Evolutionary conservation across 2,113 vertebrate species (phyloP), one percentile per base, ranked within the genome.

Genomic region (Mormyrus lacerda): DNA sequence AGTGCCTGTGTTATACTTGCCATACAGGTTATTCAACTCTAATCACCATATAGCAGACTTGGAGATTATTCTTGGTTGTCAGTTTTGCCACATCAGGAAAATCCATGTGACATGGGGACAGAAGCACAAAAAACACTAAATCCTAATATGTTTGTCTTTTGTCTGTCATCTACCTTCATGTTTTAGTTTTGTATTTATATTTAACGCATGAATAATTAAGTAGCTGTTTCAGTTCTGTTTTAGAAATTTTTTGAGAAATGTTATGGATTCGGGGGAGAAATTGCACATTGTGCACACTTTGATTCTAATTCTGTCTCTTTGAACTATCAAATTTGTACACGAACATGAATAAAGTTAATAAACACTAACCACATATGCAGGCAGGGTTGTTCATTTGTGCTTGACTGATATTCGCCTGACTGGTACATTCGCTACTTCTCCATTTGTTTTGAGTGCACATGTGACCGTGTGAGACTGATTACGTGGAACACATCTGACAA

Each of bases 151-250:
- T 79, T 24, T 24, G 5, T 31, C n/a, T 35, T 35, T 69, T 31
- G 10, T 69, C 3, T 31, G 61, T 69, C 61, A 31, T 27, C 10
- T 45, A 2, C 53, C 39, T 88, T 24, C 31, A 45, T 9, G 19
- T 89, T 83, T 17, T 83, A 85, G 83, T 61, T 83, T 82, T 42
- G 27, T 53, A 85, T 76, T 58, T 21, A 4, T 89, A 53, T 73
- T 89, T 79, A 88, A 88, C 15, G 0, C 50, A 55, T 39, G 4
- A 35, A 51, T 44, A 45, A 84, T 45, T 24, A 84, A 21, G 82
- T 84, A 84, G 82, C 44, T 47, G 39, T 47, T 50, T 85, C 83
- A 31, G 3, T 85, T 85, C 47, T 48, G 45, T 45, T 84, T 86
- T 86, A 86, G 24, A 86, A 35, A 53, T 15, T 13, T 5, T 47